Base-by-base conservation (phyloP, 2,113 vertebrate species). In the Oncorhynchus clarkii region DNA sequence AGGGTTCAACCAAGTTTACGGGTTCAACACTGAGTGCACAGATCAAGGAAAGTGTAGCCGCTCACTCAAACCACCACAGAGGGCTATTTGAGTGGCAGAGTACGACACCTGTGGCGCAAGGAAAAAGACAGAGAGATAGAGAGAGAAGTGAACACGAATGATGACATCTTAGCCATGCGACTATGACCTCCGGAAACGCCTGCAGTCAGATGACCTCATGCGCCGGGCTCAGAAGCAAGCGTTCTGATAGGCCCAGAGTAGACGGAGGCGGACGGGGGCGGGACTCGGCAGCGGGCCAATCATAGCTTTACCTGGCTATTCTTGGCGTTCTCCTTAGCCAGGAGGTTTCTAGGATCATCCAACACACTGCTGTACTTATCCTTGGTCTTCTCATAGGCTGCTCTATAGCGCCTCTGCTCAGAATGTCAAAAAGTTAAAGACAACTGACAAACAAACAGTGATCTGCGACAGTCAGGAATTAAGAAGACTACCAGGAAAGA, bases 331-430 rank as follows among this genome's bases (percentile, higher is more conserved):
- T 92, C 95, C 90, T 95, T 97, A 94, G 96, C 97, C 96, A 98
- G 91, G 79, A 96, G 90, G 84, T 93, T 95, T 91, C 91, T 97
- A 90, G 96, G 97, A 29, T 98, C 96, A 90, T 99, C 96, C 83
- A 96, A 94, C 84, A 97, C 92, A 87, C 96, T 78, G 81, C 93
- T 95, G 95, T 96, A 99, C 93, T 95, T 97, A 94, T 95, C 94
- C 95, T 94, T 98, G 92, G 86, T 90, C 93, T 96, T 96, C 94
- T 96, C 95, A 94, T 96, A 98, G 72, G 87, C 89, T 89, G 95
- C 93, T 93, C 87, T 95, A 90, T 99, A 99, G 71, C 89, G 85
- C 88, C 96, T 98, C 98, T 99, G 96, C 94, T 97, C 96, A 95
- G 87, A 51, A 94, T 5, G 90, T 95, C 89, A 96, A 79, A 94